Conservation (phyloP, 2,797 vertebrate genomes). For the Poeciliopsis presidionis region DNA sequence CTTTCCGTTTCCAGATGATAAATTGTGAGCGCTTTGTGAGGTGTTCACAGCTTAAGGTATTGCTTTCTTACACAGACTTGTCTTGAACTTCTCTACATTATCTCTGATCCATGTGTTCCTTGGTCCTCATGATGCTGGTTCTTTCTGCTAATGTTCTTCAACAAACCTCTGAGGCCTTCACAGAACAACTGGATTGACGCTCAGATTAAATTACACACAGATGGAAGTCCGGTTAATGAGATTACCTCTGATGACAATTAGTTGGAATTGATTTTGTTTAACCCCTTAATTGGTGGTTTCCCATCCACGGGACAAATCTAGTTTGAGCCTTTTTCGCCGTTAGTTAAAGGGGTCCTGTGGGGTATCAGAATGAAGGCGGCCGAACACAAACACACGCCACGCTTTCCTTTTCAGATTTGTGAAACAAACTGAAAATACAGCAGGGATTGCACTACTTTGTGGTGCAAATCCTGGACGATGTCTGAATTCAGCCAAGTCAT, state of each 20-base stretch:
- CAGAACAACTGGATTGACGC: neutral
- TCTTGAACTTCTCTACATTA: neutral
- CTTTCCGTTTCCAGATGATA: neutral
- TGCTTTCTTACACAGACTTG: neutral
- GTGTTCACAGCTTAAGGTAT: neutral
- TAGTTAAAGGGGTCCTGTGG: no score
- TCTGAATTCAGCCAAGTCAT: conserved; percentile 7
- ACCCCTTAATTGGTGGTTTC: no score
- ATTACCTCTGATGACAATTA: neutral
- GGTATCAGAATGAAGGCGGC: neutral
- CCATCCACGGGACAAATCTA: no score
- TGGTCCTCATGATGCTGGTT: neutral
- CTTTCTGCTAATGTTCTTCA: neutral
- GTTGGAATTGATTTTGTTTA: neutral
- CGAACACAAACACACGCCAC: neutral
- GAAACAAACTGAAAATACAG: neutral
- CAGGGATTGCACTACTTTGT: neutral
- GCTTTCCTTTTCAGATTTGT: neutral
- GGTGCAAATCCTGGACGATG: neutral
- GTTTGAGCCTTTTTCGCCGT: no score
- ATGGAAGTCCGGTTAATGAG: neutral
- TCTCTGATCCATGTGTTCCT: neutral
- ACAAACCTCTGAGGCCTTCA: neutral
- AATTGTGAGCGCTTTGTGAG: neutral
- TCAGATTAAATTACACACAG: neutral